phyloP scores from a whole-genome alignment of 1,140 invertebrate species.

The Saccostrea echinata region DNA sequence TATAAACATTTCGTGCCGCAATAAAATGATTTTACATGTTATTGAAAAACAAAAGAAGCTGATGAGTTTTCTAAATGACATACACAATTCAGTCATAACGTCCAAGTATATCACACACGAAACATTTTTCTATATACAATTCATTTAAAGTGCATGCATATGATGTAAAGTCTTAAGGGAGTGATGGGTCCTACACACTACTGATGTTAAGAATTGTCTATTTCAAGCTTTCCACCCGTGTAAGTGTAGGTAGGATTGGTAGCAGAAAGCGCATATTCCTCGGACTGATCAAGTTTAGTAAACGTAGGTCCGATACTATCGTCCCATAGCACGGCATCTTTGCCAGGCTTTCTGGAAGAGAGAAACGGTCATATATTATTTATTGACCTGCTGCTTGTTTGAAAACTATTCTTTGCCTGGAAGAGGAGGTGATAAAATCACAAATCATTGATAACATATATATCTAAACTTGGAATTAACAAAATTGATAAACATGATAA shows the following conservation, averaged over 20 bases:
- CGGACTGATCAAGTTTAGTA: background rate
- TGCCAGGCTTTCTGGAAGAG: background rate
- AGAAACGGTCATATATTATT: background rate
- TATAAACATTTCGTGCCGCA: too few relatives aligned
- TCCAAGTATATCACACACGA: background rate
- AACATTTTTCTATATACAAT: background rate
- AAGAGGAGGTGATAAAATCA: too few relatives aligned
- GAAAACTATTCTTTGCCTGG: too few relatives aligned
- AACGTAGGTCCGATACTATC: background rate
- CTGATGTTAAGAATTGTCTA: background rate
- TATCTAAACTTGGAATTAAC: too few relatives aligned
- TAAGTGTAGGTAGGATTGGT: background rate
- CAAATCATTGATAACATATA: too few relatives aligned
- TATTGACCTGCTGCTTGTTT: too few relatives aligned
- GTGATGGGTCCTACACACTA: background rate
- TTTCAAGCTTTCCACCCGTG: constrained; percentile 3
- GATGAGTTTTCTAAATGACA: background rate
- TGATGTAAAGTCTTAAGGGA: background rate
- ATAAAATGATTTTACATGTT: too few relatives aligned
- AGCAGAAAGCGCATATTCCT: background rate
- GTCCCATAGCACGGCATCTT: background rate
- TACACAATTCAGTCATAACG: background rate
- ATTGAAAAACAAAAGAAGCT: background rate
- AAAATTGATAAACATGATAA: too few relatives aligned
- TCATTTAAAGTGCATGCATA: background rate